These are phyloP conservation scores for Pristionchus arcanus DNA, from an alignment of 2,888 invertebrate species.

Conservation along the genomic window DNA sequence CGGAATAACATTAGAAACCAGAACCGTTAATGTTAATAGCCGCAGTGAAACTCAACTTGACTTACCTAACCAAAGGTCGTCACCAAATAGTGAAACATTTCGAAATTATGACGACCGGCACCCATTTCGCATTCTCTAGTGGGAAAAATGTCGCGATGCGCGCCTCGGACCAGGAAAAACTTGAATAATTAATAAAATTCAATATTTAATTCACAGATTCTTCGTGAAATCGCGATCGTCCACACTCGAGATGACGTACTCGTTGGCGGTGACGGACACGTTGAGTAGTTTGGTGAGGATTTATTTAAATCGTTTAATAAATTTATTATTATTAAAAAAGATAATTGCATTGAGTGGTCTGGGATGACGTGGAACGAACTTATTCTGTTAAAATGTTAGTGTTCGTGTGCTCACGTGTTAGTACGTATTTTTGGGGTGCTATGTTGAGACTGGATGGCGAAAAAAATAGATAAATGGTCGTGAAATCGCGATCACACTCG, in stretches of 20 bases:
- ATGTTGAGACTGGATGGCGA: too few species aligned
- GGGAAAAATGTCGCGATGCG: not conserved
- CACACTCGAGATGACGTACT: conserved; percentile 68
- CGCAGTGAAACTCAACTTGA: too few species aligned
- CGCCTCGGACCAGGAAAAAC: not conserved
- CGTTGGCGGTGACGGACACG: conserved; percentile 68
- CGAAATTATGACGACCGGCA: not conserved
- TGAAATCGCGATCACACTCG: conserved; percentile 62
- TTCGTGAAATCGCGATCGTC: conserved; percentile 60
- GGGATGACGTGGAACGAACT: too few species aligned
- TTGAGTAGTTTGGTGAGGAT: conserved; percentile 64
- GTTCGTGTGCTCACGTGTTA: too few species aligned
- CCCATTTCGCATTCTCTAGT: not conserved
- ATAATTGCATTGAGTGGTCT: too few species aligned
- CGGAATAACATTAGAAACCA: not conserved
- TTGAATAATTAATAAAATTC: not conserved
- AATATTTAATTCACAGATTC: conserved; percentile 37
- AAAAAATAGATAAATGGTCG: too few species aligned
- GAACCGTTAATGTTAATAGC: too few species aligned
- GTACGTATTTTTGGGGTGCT: too few species aligned
- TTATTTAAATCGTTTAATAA: not conserved
- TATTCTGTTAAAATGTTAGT: too few species aligned
- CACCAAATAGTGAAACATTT: not conserved
- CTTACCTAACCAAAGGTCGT: too few species aligned
- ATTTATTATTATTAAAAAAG: not conserved